phyloP scores from a whole-genome alignment of 35 echinoderm and acorn worm genomes.

The Hemicentrotus pulcherrimus region DNA sequence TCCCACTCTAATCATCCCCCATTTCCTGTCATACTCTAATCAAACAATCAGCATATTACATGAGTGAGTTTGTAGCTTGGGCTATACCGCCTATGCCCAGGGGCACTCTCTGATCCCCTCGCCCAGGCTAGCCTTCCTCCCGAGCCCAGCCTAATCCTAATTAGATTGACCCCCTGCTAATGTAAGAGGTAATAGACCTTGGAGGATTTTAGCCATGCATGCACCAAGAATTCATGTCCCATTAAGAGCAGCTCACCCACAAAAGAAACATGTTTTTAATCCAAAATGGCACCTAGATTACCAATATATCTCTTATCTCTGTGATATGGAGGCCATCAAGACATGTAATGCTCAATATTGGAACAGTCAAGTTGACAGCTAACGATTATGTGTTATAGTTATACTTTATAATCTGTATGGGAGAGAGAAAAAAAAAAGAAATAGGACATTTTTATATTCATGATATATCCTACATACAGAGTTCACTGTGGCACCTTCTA shows the following conservation, averaged over 20 bases:
- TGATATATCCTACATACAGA: neutral
- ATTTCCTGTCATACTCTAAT: neutral
- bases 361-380: neutral
- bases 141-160: neutral
- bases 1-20: neutral
- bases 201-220: neutral
- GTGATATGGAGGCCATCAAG: neutral
- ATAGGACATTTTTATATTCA: neutral
- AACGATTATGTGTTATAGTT: neutral
- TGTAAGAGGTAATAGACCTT: neutral
- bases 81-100: neutral
- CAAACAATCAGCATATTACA: neutral
- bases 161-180: constrained; percentile 32
- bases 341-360: neutral
- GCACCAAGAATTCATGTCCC: neutral
- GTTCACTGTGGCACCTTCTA: neutral
- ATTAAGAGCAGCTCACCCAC: neutral
- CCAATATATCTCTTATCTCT: neutral
- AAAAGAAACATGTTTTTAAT: constrained; percentile 5
- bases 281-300: neutral
- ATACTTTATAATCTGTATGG: neutral
- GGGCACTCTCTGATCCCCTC: constrained; percentile 8
- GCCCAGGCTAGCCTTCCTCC: neutral
- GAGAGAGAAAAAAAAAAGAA: neutral
- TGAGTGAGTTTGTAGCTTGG: neutral